A percentile compares a stretch with the other conserved stretches of the same genome.
Evolutionary conservation across 1,140 invertebrate species (phyloP).

Genomic region (Thrips palmi): DNA sequence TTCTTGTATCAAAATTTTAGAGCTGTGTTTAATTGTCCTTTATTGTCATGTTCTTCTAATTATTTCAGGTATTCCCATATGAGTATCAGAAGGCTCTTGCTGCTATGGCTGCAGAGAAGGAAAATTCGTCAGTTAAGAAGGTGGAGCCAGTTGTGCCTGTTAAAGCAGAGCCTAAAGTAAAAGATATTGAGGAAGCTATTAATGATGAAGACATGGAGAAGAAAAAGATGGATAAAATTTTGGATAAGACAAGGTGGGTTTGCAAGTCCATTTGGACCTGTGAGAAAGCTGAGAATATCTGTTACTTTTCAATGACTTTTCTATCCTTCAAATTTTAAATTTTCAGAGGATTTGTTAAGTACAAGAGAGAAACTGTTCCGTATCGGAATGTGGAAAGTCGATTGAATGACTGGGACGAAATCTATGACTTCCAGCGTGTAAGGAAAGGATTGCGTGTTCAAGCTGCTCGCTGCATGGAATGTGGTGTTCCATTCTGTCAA

Average conservation of each 20-base stretch:
- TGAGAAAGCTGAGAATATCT: conserved; percentile 1
- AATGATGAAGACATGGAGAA: conserved; percentile 53
- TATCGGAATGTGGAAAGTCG: conserved; percentile 73
- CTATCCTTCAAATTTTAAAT: conserved; percentile 7
- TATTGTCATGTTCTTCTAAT: not conserved
- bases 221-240: conserved; percentile 55
- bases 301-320: not conserved
- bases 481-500: conserved; percentile 98
- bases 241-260: conserved; percentile 70
- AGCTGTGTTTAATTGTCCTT: conserved; percentile 8
- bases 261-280: conserved; percentile 3
- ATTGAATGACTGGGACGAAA: conserved; percentile 90
- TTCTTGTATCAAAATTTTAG: conserved; percentile 5
- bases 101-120: conserved; percentile 42
- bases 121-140: conserved; percentile 25
- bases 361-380: conserved; percentile 64
- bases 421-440: conserved; percentile 75
- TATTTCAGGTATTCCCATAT: conserved; percentile 65
- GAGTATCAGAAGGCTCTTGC: conserved; percentile 87
- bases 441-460: conserved; percentile 75
- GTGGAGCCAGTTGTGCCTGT: conserved; percentile 21
- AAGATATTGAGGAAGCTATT: conserved; percentile 79
- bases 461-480: conserved; percentile 97
- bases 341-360: conserved; percentile 84
- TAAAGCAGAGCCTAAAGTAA: conserved; percentile 30